Evolutionary conservation across 2,113 vertebrate species (phyloP).

Genomic region (Trinectes maculatus): DNA sequence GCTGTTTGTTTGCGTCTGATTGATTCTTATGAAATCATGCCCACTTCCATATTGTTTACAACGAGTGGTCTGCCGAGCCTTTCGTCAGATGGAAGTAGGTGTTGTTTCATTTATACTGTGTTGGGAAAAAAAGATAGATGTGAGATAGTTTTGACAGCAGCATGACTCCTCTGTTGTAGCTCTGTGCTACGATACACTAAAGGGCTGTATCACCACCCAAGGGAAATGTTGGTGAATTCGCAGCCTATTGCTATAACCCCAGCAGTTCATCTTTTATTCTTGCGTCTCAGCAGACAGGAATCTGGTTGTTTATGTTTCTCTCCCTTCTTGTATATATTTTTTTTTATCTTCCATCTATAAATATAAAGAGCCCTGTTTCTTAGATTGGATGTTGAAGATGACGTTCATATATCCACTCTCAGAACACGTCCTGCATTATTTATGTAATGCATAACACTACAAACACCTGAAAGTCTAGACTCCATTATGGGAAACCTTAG

Average conservation of each 20-base stretch:
- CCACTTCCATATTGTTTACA: background rate
- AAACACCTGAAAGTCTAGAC: constrained; percentile 16
- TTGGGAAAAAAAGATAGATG: background rate
- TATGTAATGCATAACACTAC: constrained; percentile 6
- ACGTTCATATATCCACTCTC: constrained; percentile 35
- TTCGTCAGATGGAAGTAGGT: background rate
- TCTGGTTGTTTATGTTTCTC: constrained; percentile 42
- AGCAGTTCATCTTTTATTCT: constrained; percentile 22
- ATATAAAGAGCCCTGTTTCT: constrained; percentile 56
- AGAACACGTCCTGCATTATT: constrained; percentile 6
- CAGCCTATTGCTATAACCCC: constrained; percentile 35
- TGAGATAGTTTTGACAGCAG: constrained; percentile 32
- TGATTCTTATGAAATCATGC: constrained; percentile 51
- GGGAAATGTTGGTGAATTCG: constrained; percentile 48
- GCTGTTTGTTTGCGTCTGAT: constrained; percentile 59
- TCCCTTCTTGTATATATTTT: constrained; percentile 38
- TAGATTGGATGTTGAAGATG: constrained; percentile 13
- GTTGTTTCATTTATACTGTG: background rate
- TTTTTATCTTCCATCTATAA: constrained; percentile 61
- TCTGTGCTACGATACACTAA: constrained; percentile 32
- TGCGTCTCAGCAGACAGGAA: background rate
- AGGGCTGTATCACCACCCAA: constrained; percentile 19
- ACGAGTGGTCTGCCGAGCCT: background rate
- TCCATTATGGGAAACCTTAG: constrained; percentile 12
- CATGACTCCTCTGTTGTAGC: constrained; percentile 27